Conservation (phyloP, 2,888 invertebrate genomes). For the Hypsopygia costalis region DNA sequence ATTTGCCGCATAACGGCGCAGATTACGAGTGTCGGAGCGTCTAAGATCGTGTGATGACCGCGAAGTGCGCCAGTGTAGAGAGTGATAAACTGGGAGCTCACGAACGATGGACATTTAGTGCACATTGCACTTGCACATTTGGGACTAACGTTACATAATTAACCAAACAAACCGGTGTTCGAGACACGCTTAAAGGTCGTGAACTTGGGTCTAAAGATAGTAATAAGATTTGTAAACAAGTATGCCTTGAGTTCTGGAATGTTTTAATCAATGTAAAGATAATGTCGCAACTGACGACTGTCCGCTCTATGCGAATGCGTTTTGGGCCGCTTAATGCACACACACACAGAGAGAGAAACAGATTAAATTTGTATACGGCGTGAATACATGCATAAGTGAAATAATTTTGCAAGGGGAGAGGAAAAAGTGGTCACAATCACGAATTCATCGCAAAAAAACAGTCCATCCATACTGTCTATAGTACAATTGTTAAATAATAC, state of each 20-base stretch:
- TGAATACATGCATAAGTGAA: no score
- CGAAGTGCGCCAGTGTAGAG: conserved; percentile 16
- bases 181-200: not conserved
- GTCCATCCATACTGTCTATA: no score
- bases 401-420: no score
- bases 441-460: no score
- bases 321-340: no score
- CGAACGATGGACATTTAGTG: conserved; percentile 14
- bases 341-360: no score
- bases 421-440: no score
- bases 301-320: no score
- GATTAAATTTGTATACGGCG: no score
- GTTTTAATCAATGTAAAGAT: no score
- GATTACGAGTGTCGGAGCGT: conserved; percentile 1
- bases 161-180: conserved; percentile 30
- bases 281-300: not conserved
- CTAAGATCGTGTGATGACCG: conserved; percentile 13
- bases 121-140: conserved; percentile 13
- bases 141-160: conserved; percentile 12
- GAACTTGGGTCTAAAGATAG: conserved; percentile 11
- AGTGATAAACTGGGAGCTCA: conserved; percentile 16
- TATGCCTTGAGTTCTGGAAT: no score
- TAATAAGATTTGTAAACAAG: conserved; percentile 3
- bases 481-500: no score
- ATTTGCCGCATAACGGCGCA: not conserved